Conservation (phyloP, 2,113 vertebrate genomes). For the Otus sunia region DNA sequence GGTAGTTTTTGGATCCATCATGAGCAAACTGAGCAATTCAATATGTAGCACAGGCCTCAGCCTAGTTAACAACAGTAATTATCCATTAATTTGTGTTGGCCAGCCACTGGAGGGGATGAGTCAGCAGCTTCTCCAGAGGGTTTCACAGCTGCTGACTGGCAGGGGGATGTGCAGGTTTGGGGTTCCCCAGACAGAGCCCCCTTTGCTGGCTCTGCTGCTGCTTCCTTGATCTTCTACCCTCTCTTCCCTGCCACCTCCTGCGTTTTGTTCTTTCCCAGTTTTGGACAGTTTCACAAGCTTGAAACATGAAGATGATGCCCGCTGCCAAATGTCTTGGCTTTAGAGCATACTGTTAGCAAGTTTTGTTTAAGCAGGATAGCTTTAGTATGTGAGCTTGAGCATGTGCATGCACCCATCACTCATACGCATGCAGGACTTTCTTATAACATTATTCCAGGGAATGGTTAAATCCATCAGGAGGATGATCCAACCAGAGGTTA, state of each 20-base stretch:
- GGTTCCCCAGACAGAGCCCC: not conserved
- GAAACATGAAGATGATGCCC: not conserved
- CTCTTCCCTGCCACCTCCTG: rapidly evolving
- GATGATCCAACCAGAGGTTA: not conserved
- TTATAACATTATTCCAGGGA: not conserved
- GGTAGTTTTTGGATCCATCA: not conserved
- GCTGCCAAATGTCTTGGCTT: not conserved
- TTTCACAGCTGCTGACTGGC: not conserved
- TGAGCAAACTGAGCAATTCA: not conserved
- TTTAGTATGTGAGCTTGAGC: not conserved
- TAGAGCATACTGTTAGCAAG: not conserved
- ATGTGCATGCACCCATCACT: rapidly evolving
- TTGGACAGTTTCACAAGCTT: not conserved
- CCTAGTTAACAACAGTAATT: not conserved
- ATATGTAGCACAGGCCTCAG: not conserved
- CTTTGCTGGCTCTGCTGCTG: not conserved
- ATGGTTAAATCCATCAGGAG: not conserved
- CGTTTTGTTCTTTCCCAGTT: not conserved
- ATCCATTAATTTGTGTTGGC: not conserved
- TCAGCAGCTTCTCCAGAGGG: not conserved
- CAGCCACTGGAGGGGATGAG: not conserved
- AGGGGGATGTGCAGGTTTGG: not conserved
- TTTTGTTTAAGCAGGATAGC: not conserved
- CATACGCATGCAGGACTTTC: rapidly evolving
- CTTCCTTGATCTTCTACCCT: not conserved